Evolutionary conservation across 2,888 invertebrate species (phyloP).

Genomic region (Teleiodes luculella): DNA sequence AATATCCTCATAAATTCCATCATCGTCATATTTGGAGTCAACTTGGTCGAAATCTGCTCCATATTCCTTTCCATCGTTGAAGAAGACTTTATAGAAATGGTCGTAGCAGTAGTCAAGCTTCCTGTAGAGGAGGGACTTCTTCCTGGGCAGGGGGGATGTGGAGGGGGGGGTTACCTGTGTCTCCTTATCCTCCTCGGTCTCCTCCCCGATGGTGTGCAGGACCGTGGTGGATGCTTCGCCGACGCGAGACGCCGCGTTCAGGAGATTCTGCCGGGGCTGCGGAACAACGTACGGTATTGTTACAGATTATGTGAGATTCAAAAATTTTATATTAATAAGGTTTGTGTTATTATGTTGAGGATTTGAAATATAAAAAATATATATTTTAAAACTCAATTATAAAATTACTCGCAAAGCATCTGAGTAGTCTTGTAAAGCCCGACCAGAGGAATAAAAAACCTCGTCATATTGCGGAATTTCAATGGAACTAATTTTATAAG

Average conservation of each 20-base stretch:
- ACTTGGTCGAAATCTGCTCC: conserved; percentile 45
- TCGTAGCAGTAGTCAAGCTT: conserved; percentile 73
- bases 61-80: conserved; percentile 45
- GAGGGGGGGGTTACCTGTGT: conserved; percentile 75
- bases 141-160: conserved; percentile 25
- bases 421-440: no score
- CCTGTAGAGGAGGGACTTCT: conserved; percentile 64
- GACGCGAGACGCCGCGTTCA: conserved; percentile 96
- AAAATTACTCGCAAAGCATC: no score
- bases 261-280: conserved; percentile 92
- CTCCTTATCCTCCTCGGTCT: conserved; percentile 90
- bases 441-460: no score
- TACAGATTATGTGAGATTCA: no score
- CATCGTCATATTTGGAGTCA: conserved; percentile 44
- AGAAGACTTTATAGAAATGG: conserved; percentile 70
- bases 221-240: conserved; percentile 98
- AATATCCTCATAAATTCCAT: conserved; percentile 61
- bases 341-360: no score
- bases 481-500: no score
- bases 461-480: no score
- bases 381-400: no score
- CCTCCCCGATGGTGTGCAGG: conserved; percentile 94
- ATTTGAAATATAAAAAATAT: no score
- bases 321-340: no score
- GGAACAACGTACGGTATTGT: no score